Evolutionary conservation across 2,113 vertebrate genomes (phyloP), one percentile per base, ranked within the genome.

Genomic region (Micronisus gabar): DNA sequence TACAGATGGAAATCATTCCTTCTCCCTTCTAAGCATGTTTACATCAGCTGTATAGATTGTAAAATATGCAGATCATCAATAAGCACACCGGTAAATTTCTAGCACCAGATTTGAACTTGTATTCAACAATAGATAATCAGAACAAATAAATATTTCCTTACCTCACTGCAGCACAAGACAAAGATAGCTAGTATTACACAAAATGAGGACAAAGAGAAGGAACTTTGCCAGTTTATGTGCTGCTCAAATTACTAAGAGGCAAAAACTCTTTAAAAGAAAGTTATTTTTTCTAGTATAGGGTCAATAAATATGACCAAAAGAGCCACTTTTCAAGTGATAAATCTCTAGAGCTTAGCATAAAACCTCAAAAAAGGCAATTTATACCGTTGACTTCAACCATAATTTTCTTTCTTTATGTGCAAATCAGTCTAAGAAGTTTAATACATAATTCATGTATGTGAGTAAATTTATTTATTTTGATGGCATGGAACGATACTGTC

Each of bases 381-480:
- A 47, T 88, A 40, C 34, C 61, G 17, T 73, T 88, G 58, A 18
- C 26, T 82, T 95, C 68, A 86, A 53, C 83, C 59, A 52, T 96
- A 90, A 87, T 92, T 96, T 95, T 94, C 86, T 88, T 88, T 72
- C 67, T 94, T 81, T 93, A 61, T 72, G 58, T 91, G 82, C 78
- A 85, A 90, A 95, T 93, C 81, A 75, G 62, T 66, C 88, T 88
- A 81, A 66, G 45, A 59, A 72, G 27, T 59, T 88, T 78, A 92
- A 95, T 96, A 56, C 73, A 86, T 96, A 95, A 96, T 97, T 92
- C 76, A 93, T 93, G 43, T 78, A 27, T 53, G 48, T 93, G 53
- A 94, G 61, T 86, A 95, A 86, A 95, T 95, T 81, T 86, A 92
- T 94, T 96, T 97, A 88, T 92, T 97, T 93, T 74, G 61, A 55